Conservation (phyloP, 2,113 vertebrate genomes). For the Gymnorhina tibicen region DNA sequence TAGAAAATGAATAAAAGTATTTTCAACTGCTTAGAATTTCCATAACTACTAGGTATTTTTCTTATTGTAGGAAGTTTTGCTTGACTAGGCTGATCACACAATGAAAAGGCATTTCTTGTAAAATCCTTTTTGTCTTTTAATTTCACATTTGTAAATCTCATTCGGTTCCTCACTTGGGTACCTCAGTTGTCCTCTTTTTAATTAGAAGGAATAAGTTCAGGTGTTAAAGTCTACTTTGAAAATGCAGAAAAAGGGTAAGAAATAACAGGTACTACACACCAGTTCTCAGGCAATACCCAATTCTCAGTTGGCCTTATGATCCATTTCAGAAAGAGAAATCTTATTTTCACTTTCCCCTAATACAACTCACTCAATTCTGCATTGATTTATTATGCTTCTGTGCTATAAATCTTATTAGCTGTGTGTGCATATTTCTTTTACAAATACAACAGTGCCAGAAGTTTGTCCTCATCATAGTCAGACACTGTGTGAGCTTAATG, state of each 20-base stretch:
- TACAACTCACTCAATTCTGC: slow-evolving; percentile 3
- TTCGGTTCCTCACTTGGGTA: not conserved
- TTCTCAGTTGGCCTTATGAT: slow-evolving; percentile 8
- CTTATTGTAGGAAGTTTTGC: not conserved
- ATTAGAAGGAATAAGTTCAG: not conserved
- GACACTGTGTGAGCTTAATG: not conserved
- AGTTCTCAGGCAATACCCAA: not conserved
- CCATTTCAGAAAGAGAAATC: slow-evolving; percentile 25
- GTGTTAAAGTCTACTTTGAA: not conserved
- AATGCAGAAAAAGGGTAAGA: not conserved
- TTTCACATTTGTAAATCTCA: not conserved
- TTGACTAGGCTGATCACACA: not conserved
- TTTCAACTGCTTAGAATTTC: not conserved
- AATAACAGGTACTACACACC: not conserved
- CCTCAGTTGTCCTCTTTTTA: not conserved
- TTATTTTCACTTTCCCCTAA: slow-evolving; percentile 38
- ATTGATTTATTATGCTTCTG: slow-evolving; percentile 52
- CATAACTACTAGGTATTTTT: not conserved
- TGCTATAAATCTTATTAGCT: slow-evolving; percentile 40
- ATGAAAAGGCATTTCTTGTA: not conserved
- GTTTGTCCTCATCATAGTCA: not conserved
- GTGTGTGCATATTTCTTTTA: slow-evolving; percentile 27
- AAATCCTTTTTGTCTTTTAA: not conserved
- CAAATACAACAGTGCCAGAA: slow-evolving; percentile 14
- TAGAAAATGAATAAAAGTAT: not conserved